Evolutionary conservation across 2,797 vertebrate genomes (phyloP).

Genomic region (Linurgus olivaceus): DNA sequence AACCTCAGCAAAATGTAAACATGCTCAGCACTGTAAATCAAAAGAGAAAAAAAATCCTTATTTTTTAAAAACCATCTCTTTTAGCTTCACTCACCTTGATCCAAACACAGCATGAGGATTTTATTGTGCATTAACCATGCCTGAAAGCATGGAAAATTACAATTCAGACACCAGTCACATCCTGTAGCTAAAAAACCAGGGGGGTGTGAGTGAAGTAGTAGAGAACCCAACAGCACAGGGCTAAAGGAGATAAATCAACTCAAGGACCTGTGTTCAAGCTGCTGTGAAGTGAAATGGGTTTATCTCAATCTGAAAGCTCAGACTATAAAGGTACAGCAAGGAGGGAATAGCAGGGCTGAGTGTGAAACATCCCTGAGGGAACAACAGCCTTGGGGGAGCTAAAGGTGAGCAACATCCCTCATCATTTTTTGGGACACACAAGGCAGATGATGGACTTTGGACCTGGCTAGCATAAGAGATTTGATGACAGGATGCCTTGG

Average conservation of each 20-base stretch:
- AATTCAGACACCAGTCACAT: constrained; percentile 11
- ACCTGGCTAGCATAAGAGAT: background rate
- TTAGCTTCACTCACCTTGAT: constrained; percentile 30
- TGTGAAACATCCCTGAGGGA: background rate
- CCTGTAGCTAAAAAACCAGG: constrained; percentile 3
- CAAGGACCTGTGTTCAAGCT: constrained; percentile 36
- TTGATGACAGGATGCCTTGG: background rate
- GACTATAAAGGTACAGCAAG: background rate
- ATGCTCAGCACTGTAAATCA: background rate
- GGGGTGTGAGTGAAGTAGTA: background rate
- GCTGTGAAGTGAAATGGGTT: constrained; percentile 50
- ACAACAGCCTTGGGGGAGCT: background rate
- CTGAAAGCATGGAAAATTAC: constrained; percentile 45
- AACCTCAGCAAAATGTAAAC: constrained; percentile 36
- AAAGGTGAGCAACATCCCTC: background rate
- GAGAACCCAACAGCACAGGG: constrained; percentile 1
- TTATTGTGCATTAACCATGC: constrained; percentile 22
- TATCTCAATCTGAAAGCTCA: constrained; percentile 18
- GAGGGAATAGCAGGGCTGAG: background rate
- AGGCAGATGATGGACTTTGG: background rate
- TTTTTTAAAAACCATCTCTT: background rate
- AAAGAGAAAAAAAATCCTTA: background rate
- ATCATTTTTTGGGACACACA: background rate
- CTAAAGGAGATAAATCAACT: constrained; percentile 52
- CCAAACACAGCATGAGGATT: background rate